Evolutionary conservation across 2,888 invertebrate species (phyloP), one percentile per base, ranked within the genome.

Genomic region (Stratiomys singularior): DNA sequence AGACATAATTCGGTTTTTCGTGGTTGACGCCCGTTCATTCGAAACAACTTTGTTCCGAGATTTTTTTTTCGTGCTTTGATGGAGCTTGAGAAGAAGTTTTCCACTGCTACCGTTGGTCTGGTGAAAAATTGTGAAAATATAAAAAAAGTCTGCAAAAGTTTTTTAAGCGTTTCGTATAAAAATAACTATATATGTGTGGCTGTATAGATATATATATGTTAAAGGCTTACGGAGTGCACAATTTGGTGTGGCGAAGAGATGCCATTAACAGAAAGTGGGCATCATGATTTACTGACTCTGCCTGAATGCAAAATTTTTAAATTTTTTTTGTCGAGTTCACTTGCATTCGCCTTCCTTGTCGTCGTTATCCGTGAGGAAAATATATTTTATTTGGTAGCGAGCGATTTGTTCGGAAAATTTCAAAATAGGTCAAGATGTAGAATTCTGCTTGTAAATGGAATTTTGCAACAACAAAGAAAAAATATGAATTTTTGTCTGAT

Each of bases 251-350:
- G 27, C 44, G 21, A 37, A 66, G n/a, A 66, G n/a, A 44, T 66
- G 66, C 66, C 66, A 66, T 37, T 66, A 37, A 11, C 66, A 66
- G 66, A 44, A 37, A 66, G 27, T 37, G 30, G 66, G 21, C 9
- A 37, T 66, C 13, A 37, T 44, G 66, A 66, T 66, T 66, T 66
- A 66, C 44, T 44, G 66, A n/a, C 44, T 21, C n/a, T 37, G 27
- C 37, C 23, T 66, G 66, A 44, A 66, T 66, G 66, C 66, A 44
- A 66, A 63, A 25, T 66, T 11, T n/a, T 18, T 5, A 25, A 44
- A 44, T 66, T 66, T 66, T 25, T 66, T 66, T 52, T 13, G 15
- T 52, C 52, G n/a, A 5, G 3, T n/a, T 5, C 15, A 52, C 52
- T 18, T 52, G 15, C 52, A 5, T 9, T 37, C 37, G 9, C 37